Base-by-base conservation (phyloP, 2,888 invertebrate genomes). In the Amphipoea lucens region DNA sequence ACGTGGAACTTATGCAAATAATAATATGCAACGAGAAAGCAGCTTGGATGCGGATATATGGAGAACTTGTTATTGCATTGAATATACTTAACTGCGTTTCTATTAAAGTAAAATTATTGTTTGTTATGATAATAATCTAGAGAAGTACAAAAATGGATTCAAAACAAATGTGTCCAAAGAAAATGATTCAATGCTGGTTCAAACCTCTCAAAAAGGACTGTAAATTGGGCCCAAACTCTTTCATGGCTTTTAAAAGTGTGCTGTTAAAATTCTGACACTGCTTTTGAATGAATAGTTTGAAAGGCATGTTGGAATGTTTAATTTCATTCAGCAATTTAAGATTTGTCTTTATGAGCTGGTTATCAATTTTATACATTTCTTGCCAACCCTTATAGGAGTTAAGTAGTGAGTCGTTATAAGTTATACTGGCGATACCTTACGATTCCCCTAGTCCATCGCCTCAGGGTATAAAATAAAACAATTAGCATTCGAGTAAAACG, bases 381-480 rank as follows among this genome's bases (percentile, higher is more conserved):
- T 42, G 51, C 17, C 9, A 29, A 42, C 23, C 4, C 17, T 11
- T 4, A 11, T 6, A 57, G 17, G 9, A 29, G 17, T 11, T 51
- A 23, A 7, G 12, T 36, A 45, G 29, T 23, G 17, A 77, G 11
- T 29, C 40, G 48, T 63, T 29, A 29, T 23, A 76, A 76, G 29
- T 40, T 40, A 76, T n/a, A 36, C 9, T 62, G 14, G 76, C 40
- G 9, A 29, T 62, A 14, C 2, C 42, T 12, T 23, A 5, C 9
- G 4, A 40, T 14, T 48, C 4, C 14, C 6, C n/a, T 6, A 23
- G n/a, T n/a, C 2, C 9, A 36, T 36, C 54, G 20, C 20, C 14
- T 11, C n/a, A 11, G 36, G 40, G n/a, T 12, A 81, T 29, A 40
- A 68, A 70, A 62, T 68, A 72, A 65, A 57, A 65, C 11, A 60